Conservation (phyloP, 2,888 invertebrate genomes). For the Chloroclysta siterata region DNA sequence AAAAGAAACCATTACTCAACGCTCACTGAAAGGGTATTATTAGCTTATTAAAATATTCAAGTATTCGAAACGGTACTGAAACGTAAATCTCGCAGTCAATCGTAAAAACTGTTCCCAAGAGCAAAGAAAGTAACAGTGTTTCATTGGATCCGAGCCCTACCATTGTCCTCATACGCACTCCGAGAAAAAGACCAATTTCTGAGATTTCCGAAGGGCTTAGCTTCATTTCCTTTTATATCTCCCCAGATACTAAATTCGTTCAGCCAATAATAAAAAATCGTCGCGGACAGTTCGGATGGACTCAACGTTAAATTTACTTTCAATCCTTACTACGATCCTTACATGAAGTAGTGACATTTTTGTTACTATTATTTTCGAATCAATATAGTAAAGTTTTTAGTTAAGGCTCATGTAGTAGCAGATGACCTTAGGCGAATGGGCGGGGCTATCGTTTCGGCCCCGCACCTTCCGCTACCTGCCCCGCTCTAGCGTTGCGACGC, state of each 20-base stretch:
- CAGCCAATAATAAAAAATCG: constrained; percentile 83
- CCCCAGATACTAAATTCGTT: constrained; percentile 84
- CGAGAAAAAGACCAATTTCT: constrained; percentile 81
- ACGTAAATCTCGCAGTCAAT: constrained; percentile 76
- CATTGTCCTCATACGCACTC: constrained; percentile 81
- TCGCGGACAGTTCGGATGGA: constrained; percentile 75
- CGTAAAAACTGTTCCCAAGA: constrained; percentile 79
- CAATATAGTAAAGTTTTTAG: too few species aligned
- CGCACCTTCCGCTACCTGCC: too few species aligned
- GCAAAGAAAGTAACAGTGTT: constrained; percentile 71
- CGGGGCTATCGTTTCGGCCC: too few species aligned
- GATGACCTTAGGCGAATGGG: too few species aligned
- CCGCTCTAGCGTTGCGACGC: too few species aligned
- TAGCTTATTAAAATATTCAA: constrained; percentile 73
- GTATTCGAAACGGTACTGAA: constrained; percentile 65
- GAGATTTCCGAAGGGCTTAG: constrained; percentile 84
- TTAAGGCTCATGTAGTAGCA: neutral
- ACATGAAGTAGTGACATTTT: constrained; percentile 36
- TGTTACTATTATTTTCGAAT: too few species aligned
- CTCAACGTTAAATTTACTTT: constrained; percentile 74
- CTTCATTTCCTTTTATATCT: constrained; percentile 85
- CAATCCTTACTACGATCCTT: constrained; percentile 60
- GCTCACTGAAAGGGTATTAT: constrained; percentile 54
- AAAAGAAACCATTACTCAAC: constrained; percentile 56
- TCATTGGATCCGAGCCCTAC: constrained; percentile 71